A percentile compares a stretch with the other conserved stretches of the same genome.
phyloP scores from a whole-genome alignment of 1,140 invertebrate species.

The Nymphalis io region DNA sequence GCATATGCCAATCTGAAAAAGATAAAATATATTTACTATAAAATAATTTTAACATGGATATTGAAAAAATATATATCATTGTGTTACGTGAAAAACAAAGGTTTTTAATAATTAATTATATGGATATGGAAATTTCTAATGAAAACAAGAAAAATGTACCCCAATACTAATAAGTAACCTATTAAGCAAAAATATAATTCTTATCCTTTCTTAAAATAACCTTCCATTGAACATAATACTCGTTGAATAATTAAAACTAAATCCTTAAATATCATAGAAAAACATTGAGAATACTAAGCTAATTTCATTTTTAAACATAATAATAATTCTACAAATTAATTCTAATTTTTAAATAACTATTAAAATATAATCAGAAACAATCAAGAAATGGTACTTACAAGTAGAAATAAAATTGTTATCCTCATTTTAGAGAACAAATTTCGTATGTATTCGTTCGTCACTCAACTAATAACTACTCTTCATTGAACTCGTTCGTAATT shows the following conservation, averaged over 20 bases:
- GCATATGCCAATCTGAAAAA: conserved; percentile 61
- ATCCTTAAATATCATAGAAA: no score
- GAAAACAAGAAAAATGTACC: neutral
- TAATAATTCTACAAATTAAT: no score
- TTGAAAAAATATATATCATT: no score
- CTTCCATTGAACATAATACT: neutral
- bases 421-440: conserved; percentile 60
- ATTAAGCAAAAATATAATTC: neutral
- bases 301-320: no score
- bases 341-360: no score
- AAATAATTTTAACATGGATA: neutral
- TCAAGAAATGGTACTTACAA: no score
- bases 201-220: neutral
- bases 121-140: neutral
- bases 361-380: no score
- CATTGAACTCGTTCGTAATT: conserved; percentile 72
- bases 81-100: no score
- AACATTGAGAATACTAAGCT: no score
- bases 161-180: no score
- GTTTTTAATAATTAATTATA: neutral
- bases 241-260: neutral
- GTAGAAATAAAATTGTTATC: conserved; percentile 58
- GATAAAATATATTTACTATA: neutral
- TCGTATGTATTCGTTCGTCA: conserved; percentile 69
- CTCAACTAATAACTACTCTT: conserved; percentile 54